Percentiles rank a stretch among this genome's conserved stretches.
phyloP scores from a whole-genome alignment of 2,797 vertebrate genomes.

The Lacerta agilis region DNA sequence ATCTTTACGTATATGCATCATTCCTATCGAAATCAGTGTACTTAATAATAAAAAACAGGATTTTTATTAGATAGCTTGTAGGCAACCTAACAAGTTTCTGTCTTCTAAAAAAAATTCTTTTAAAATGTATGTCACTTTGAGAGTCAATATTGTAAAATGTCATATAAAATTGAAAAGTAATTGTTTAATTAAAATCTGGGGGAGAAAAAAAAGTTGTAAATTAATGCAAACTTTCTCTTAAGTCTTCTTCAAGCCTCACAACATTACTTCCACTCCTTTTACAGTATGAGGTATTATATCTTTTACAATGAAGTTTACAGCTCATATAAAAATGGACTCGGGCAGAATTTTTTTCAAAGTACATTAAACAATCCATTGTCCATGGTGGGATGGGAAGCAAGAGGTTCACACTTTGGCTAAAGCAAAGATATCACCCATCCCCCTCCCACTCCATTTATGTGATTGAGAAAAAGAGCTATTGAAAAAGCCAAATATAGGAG shows the following conservation, averaged over 20 bases:
- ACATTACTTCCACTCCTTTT: slow-evolving; percentile 31
- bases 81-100: neutral
- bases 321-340: slow-evolving; percentile 30
- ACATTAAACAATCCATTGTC: slow-evolving; percentile 45
- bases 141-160: neutral
- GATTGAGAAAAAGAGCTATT: slow-evolving; percentile 19
- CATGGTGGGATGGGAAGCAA: slow-evolving; percentile 6
- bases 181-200: neutral
- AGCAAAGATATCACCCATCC: slow-evolving; percentile 37
- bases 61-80: slow-evolving; percentile 8
- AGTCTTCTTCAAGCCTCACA: slow-evolving; percentile 22
- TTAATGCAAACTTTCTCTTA: slow-evolving; percentile 18
- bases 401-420: slow-evolving; percentile 27
- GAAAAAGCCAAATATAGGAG: slow-evolving; percentile 38
- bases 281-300: slow-evolving; percentile 9
- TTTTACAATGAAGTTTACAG: slow-evolving; percentile 44
- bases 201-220: neutral
- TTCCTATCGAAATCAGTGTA: neutral
- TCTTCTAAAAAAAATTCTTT: neutral
- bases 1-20: neutral
- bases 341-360: slow-evolving; percentile 15
- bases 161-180: neutral
- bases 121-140: neutral
- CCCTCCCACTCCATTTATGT: slow-evolving; percentile 27
- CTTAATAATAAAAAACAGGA: neutral